Base-by-base conservation (phyloP, 2,888 invertebrate species). In the Sepioteuthis lessoniana region DNA sequence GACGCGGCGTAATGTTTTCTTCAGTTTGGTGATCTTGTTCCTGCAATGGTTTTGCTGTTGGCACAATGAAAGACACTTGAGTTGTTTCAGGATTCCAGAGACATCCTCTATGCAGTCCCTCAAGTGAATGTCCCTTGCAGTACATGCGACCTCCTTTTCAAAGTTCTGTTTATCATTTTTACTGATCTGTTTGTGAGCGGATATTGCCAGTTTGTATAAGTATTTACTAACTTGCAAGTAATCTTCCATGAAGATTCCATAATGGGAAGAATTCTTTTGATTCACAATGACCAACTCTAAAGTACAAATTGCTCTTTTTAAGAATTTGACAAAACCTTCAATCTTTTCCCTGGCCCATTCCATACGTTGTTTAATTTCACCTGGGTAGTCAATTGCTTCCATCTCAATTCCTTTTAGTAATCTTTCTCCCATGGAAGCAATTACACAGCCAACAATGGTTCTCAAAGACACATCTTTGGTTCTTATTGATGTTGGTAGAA, bases 21-120 rank as follows among this genome's bases (percentile, higher is more conserved):
- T 42, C 91, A 91, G 31, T 42, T 91, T 91, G 42, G 91, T 91
- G 28, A 91, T 91, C 28, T 91, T 91, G 38, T 91, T 91, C 28
- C 91, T 42, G 46, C 91, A 91, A 46, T 91, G 37, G 38, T 91
- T 91, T 42, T 42, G 42, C 13, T 91, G 31, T 46, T 38, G 91
- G 46, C 91, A 91, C 28, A 46, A 31, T 46, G 91, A 91, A 25
- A 91, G 46, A 8, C 91, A 91, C 91, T 42, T 42, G 8, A 91
- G 91, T 42, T 91, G 91, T 91, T 91, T 91, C n/a, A 91, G 91
- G 46, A 91, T 91, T 31, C 91, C 91, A 42, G 46, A 28, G 46
- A 91, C 46, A 42, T 91, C 91, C 28, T 42, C 42, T 37, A 37
- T 16, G 31, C 91, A 91, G 28, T 42, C 46, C 10, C 46, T 42